Evolutionary conservation across 2,888 invertebrate genomes (phyloP), one percentile per base, ranked within the genome.

Genomic region (Scaptomyza reducta): DNA sequence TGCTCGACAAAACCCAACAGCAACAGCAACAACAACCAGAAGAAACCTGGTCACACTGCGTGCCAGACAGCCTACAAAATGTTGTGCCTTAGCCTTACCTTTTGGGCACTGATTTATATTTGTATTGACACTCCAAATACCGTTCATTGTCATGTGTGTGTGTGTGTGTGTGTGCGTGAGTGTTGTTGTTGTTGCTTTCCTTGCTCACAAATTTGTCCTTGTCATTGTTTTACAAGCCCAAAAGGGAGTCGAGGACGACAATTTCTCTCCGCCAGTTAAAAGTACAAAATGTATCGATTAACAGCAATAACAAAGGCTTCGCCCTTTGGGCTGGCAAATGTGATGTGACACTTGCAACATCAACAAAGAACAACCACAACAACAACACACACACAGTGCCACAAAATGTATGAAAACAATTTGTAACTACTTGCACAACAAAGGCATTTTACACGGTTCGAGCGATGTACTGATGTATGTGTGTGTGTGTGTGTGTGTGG

Each of bases 61-160:
- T 9, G 7, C 2, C 9, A 38, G 22, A 42, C 29, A 63, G 66
- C 51, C 62, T 53, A 41, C 55, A 50, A 40, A 55, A 58, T 4
- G 33, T 9, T 11, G 13, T 72, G 46, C 33, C 33, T 60, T 63
- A 57, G 57, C 64, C 61, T 72, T 72, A 84, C 79, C 82, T 74
- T 40, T 72, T 84, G 57, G 70, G 68, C 87, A 83, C 80, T 83
- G 82, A 83, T 83, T 83, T 83, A 84, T 84, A 83, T 80, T 77
- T 86, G 78, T 77, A 82, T 84, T 84, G 82, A 83, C 87, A 86
- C 81, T 75, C 55, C 40, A 11, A 0, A 11, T 13, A 25, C n/a
- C 14, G 9, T 38, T 14, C 38, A 38, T 38, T 38, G 38, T 38
- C 16, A 33, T 35, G 27, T 54, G 46, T 41, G 31, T 60, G 55